Evolutionary conservation across 2,797 vertebrate genomes (phyloP), one percentile per base, ranked within the genome.

Genomic region (Poeciliopsis presidionis): DNA sequence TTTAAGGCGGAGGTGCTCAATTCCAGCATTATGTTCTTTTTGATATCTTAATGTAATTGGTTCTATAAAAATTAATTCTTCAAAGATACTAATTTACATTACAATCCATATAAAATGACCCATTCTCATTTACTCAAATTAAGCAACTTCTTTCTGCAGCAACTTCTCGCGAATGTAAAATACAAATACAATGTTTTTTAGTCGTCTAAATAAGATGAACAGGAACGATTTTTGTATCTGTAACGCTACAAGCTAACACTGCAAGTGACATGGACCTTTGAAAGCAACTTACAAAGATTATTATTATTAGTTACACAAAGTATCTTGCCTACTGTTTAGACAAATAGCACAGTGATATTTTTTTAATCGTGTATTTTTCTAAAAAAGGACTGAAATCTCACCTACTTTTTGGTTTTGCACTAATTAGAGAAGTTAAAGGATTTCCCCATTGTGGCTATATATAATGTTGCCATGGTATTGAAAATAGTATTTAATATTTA

Each of bases 1-100:
- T 49, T n/a, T 51, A 53, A 67, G n/a, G 13, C 61, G 86, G 28
- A 61, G 57, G 55, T 59, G n/a, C 55, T 59, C n/a, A 28, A 11
- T 59, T 30, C 12, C 2, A 14, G 55, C 4, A 59, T 59, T 59
- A 59, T 14, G 55, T 14, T 55, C 22, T 12, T 53, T 55, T n/a
- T 16, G 28, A 61, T 33, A 18, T 33, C 7, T 61, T 16, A 16
- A 57, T 28, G 12, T 28, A 57, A 57, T 57, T 1, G 0, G 14
- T 13, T 28, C n/a, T 28, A 28, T n/a, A 61, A 30, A 16, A 18
- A 61, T 1, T 33, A 7, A 61, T 33, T 61, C 16, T 33, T 61
- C 28, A 30, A 59, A 61, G 28, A 61, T 33, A 61, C 57, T 33
- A 6, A 61, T 61, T 61, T 33, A 30, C 57, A 18, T 33, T 7